These are phyloP conservation scores for Drosophila pseudotalamancana DNA, from an alignment of 2,888 invertebrate genomes.

Conservation along the genomic window DNA sequence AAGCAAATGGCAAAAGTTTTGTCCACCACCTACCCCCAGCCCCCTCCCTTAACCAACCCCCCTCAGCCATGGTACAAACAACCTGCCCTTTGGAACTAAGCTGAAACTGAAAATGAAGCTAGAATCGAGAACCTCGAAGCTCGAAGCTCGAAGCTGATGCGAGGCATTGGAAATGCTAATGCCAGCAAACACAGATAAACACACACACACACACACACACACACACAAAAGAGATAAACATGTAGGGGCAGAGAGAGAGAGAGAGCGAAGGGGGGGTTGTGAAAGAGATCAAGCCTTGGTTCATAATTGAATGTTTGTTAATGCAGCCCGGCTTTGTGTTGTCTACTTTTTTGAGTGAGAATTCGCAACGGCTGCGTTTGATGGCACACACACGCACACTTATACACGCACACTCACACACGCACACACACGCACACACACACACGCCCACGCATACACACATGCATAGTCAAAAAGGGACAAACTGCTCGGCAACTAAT, in stretches of 20 bases:
- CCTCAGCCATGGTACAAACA: too few species aligned
- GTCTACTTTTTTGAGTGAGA: slow-evolving; percentile 39
- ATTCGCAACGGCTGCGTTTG: slow-evolving; percentile 45
- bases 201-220: slow-evolving; percentile 3
- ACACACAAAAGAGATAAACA: not conserved
- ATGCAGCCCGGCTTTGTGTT: slow-evolving; percentile 53
- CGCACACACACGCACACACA: not conserved
- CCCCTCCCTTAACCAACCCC: not conserved
- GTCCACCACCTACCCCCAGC: not conserved
- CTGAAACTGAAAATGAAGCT: slow-evolving; percentile 13
- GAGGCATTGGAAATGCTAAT: slow-evolving; percentile 66
- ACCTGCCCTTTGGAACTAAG: slow-evolving; percentile 2
- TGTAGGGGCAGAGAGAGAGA: not conserved
- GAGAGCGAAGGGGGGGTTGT: not conserved
- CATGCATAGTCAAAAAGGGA: slow-evolving; percentile 32
- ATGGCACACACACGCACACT: slow-evolving; percentile 28
- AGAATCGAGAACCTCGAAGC: too few species aligned
- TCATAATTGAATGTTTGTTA: slow-evolving; percentile 72
- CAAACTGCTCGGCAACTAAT: slow-evolving; percentile 71
- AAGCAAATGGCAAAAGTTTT: slow-evolving; percentile 74
- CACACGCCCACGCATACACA: too few species aligned
- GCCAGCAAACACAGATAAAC: slow-evolving; percentile 33
- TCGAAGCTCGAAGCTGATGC: slow-evolving; percentile 10
- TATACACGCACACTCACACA: not conserved
- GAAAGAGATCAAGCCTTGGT: slow-evolving; percentile 3